These are phyloP conservation scores for Eilema caniola DNA, from an alignment of 2,888 invertebrate genomes.

Conservation along the genomic window DNA sequence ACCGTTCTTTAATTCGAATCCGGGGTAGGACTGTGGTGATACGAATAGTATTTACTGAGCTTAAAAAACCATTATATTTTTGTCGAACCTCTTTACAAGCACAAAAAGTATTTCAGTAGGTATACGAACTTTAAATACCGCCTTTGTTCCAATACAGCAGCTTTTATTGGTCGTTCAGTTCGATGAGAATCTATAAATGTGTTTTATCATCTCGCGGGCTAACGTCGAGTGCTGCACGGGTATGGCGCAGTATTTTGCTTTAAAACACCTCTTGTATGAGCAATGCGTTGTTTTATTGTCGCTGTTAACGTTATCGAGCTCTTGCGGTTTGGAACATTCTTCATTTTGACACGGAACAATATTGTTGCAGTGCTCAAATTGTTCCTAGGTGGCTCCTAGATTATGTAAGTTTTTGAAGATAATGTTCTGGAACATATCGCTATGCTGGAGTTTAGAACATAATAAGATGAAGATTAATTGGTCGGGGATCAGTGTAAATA, in stretches of 20 bases:
- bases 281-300: slow-evolving; percentile 16
- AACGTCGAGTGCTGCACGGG: slow-evolving; percentile 39
- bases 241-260: slow-evolving; percentile 31
- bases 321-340: background rate
- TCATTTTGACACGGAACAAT: background rate
- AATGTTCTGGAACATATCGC: background rate
- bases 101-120: slow-evolving; percentile 18
- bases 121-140: slow-evolving; percentile 44
- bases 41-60: background rate
- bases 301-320: slow-evolving; percentile 9
- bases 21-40: no score
- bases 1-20: no score
- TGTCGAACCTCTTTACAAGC: background rate
- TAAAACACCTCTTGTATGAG: slow-evolving; percentile 30
- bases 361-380: background rate
- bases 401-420: background rate
- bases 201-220: slow-evolving; percentile 50
- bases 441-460: no score
- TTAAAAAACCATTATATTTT: slow-evolving; percentile 5
- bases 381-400: background rate
- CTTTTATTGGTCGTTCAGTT: slow-evolving; percentile 48
- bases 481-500: no score
- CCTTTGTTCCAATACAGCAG: slow-evolving; percentile 35
- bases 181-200: slow-evolving; percentile 54
- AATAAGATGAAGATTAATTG: no score